A percentile compares a stretch with the other conserved stretches of the same genome.
Conservation (phyloP, 2,797 vertebrate genomes). For the Myripristis murdjan region DNA sequence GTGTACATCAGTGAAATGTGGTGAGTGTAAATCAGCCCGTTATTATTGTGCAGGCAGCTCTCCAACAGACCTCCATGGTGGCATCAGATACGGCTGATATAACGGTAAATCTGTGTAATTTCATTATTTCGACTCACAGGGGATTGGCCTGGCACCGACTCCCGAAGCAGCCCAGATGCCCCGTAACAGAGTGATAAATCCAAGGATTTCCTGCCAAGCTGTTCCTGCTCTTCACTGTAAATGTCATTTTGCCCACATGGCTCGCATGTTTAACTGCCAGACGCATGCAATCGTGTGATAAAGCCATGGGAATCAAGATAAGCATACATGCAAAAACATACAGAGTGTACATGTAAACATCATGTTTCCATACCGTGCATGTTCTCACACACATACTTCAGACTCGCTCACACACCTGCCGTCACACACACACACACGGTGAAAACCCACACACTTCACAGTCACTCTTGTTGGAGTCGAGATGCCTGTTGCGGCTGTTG, state of each 20-base stretch:
- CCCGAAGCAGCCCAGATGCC: constrained; percentile 14
- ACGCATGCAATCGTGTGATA: constrained; percentile 33
- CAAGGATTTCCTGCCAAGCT: constrained; percentile 64
- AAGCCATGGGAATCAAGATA: constrained; percentile 24
- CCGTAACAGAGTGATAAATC: constrained; percentile 56
- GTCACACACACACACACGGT: constrained; percentile 5
- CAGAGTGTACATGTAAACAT: too few relatives aligned
- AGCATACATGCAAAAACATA: neutral
- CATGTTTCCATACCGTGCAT: too few relatives aligned
- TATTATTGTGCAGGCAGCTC: constrained; percentile 14
- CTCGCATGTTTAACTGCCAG: constrained; percentile 14
- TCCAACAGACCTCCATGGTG: neutral
- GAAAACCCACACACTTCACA: constrained; percentile 2
- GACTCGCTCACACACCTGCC: neutral
- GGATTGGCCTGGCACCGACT: constrained; percentile 26
- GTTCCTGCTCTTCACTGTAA: constrained; percentile 55
- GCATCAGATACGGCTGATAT: too few relatives aligned
- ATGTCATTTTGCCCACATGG: constrained; percentile 23
- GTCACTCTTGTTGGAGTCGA: constrained; percentile 3
- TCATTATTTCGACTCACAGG: constrained; percentile 16
- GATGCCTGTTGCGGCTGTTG: constrained; percentile 34
- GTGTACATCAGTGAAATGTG: too few relatives aligned
- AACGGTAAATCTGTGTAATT: neutral
- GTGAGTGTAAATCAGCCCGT: too few relatives aligned
- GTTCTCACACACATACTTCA: too few relatives aligned